Evolutionary conservation across 1,140 invertebrate species (phyloP).

Genomic region (Drosophila rhopaloa): DNA sequence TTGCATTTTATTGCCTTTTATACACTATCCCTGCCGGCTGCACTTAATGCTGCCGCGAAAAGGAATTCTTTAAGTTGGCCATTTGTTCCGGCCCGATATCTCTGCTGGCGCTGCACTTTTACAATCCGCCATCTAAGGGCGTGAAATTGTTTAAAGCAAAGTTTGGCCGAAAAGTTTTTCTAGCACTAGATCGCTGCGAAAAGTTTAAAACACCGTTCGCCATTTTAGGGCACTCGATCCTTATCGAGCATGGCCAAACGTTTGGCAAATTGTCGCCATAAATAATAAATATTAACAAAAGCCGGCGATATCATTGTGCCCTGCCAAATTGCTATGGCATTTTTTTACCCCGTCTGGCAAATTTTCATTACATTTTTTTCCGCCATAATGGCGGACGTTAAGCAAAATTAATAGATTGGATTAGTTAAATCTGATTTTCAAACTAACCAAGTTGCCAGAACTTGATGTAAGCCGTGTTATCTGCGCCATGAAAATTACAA

Average conservation of each 20-base stretch:
- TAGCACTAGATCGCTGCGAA: slow-evolving; percentile 35
- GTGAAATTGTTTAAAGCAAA: slow-evolving; percentile 70
- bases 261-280: slow-evolving; percentile 59
- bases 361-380: slow-evolving; percentile 22
- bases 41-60: slow-evolving; percentile 65
- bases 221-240: slow-evolving; percentile 8
- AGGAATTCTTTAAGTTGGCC: slow-evolving; percentile 62
- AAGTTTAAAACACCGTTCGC: slow-evolving; percentile 37
- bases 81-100: slow-evolving; percentile 35
- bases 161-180: slow-evolving; percentile 29
- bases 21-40: slow-evolving; percentile 58
- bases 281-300: slow-evolving; percentile 56
- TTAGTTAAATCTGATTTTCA: slow-evolving; percentile 17
- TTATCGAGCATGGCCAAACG: slow-evolving; percentile 32
- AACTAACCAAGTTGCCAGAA: slow-evolving; percentile 31
- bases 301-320: slow-evolving; percentile 36
- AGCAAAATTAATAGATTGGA: slow-evolving; percentile 41
- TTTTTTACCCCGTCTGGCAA: slow-evolving; percentile 8
- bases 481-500: slow-evolving; percentile 44
- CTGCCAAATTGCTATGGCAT: slow-evolving; percentile 28
- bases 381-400: neutral
- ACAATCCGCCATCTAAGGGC: slow-evolving; percentile 49
- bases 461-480: slow-evolving; percentile 40
- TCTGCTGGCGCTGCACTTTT: slow-evolving; percentile 54
- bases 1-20: slow-evolving; percentile 81